phyloP scores from a whole-genome alignment of 2,888 invertebrate species.

The Leucoma salicis region DNA sequence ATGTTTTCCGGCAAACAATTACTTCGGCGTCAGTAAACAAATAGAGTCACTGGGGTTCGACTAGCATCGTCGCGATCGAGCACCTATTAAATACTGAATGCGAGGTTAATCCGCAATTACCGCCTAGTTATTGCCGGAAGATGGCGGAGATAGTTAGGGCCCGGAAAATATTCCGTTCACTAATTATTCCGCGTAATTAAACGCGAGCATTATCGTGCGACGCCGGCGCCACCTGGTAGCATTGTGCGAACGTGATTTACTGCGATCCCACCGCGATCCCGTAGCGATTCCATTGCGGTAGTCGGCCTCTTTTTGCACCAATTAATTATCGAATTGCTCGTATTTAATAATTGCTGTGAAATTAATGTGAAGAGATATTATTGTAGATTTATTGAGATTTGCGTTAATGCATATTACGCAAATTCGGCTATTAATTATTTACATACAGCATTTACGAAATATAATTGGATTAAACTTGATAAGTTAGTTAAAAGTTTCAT shows the following conservation, averaged over 20 bases:
- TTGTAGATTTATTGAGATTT: conserved; percentile 37
- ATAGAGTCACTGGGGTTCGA: conserved; percentile 67
- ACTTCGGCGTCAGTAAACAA: conserved; percentile 70
- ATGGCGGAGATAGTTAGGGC: conserved; percentile 81
- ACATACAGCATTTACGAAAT: no score
- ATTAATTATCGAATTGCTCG: conserved; percentile 79
- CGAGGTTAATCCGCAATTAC: conserved; percentile 81
- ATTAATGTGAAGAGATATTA: conserved; percentile 69
- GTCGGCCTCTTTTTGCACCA: conserved; percentile 76
- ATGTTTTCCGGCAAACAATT: conserved; percentile 67
- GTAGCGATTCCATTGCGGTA: conserved; percentile 67
- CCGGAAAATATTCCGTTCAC: conserved; percentile 82
- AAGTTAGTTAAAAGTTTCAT: no score
- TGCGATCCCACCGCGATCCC: conserved; percentile 74
- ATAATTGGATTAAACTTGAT: no score
- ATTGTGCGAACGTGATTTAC: conserved; percentile 80
- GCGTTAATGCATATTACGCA: conserved; percentile 15
- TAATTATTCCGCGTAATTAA: conserved; percentile 83
- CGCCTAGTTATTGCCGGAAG: conserved; percentile 82
- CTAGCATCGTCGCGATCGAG: conserved; percentile 53
- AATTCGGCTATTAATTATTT: conserved; percentile 15
- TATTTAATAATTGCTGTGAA: conserved; percentile 76
- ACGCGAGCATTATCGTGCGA: conserved; percentile 78
- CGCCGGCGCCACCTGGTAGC: conserved; percentile 79
- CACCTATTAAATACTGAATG: conserved; percentile 79